Conservation (phyloP, 2,113 vertebrate genomes). For the Plecotus auritus region DNA sequence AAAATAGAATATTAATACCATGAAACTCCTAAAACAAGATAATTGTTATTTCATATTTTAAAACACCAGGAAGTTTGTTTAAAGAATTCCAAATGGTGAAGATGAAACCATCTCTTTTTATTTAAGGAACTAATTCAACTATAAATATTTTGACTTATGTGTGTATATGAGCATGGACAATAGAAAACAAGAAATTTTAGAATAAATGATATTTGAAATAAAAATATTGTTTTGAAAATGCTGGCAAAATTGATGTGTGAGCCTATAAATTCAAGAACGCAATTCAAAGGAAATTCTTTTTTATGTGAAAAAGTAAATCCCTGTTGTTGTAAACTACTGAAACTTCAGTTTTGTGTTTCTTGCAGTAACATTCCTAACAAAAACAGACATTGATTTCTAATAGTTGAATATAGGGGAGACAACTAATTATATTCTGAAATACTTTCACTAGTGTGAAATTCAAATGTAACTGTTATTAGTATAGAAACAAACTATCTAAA, state of each 20-base stretch:
- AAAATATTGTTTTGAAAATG: not conserved
- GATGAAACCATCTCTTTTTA: not conserved
- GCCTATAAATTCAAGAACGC: not conserved
- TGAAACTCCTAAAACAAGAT: not conserved
- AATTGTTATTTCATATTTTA: not conserved
- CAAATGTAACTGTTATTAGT: not conserved
- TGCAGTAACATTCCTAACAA: not conserved
- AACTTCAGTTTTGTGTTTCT: not conserved
- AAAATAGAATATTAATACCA: not conserved
- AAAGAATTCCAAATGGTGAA: not conserved
- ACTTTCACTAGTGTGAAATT: not conserved
- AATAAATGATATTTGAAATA: not conserved
- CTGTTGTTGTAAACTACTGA: not conserved
- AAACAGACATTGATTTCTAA: not conserved
- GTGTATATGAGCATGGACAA: not conserved
- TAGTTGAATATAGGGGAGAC: not conserved
- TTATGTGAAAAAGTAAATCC: not conserved
- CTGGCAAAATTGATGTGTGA: not conserved
- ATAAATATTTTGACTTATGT: not conserved
- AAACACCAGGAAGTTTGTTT: not conserved
- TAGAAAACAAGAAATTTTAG: not conserved
- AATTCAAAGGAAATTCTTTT: not conserved
- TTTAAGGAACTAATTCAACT: not conserved
- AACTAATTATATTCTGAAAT: not conserved
- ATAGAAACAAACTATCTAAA: not conserved